Evolutionary conservation across 2,113 vertebrate genomes (phyloP).

Genomic region (Myrmophylax atrothorax): DNA sequence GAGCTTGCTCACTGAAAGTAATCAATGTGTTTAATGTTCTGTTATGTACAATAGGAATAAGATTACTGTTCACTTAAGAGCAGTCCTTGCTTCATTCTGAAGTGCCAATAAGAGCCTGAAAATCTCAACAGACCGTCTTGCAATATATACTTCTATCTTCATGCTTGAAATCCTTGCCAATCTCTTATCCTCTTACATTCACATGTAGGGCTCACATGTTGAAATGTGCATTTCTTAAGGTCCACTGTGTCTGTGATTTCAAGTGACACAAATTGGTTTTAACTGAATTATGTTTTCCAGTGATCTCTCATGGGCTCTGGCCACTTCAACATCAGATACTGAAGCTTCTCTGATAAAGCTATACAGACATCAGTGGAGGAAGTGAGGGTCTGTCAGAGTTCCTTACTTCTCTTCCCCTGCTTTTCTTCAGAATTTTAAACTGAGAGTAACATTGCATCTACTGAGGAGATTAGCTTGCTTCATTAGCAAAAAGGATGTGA

Average conservation of each 20-base stretch:
- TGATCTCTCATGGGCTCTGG: background rate
- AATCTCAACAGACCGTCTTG: background rate
- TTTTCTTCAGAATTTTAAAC: background rate
- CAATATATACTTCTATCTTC: background rate
- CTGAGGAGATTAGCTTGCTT: background rate
- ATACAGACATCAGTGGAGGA: background rate
- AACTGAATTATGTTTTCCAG: background rate
- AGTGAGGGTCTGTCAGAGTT: background rate
- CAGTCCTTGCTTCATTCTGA: slow-evolving; percentile 3
- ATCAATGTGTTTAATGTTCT: slow-evolving; percentile 45
- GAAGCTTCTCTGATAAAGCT: background rate
- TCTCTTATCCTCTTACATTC: background rate
- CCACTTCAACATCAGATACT: background rate
- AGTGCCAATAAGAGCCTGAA: slow-evolving; percentile 2
- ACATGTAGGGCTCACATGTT: background rate
- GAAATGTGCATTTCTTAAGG: background rate
- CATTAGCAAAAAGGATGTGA: background rate
- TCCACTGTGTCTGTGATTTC: background rate
- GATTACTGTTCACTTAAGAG: slow-evolving; percentile 21
- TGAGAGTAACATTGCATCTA: background rate
- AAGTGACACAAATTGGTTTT: background rate
- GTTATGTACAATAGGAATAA: slow-evolving; percentile 35
- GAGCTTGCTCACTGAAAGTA: slow-evolving; percentile 3
- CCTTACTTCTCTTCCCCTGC: background rate
- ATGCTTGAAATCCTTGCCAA: background rate